Evolutionary conservation across 2,113 vertebrate species (phyloP).

Genomic region (Eidolon helvum): DNA sequence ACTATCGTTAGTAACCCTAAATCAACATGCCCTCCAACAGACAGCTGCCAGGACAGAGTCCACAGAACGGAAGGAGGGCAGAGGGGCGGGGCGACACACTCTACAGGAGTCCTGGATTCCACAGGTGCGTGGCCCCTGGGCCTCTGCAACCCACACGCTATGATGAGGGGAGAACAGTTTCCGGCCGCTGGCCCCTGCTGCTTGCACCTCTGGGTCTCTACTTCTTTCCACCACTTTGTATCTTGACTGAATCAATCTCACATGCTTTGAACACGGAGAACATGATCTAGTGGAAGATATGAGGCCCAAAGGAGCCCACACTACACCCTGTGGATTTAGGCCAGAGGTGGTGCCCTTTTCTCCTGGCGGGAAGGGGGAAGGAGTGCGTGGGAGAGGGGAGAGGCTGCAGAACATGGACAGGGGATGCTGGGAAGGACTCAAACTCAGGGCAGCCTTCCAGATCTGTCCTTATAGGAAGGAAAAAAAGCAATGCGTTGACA

Average conservation of each 20-base stretch:
- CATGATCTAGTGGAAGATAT: background rate
- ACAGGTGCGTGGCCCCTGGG: background rate
- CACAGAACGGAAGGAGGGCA: no score
- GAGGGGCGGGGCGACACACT: background rate
- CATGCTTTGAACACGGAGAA: background rate
- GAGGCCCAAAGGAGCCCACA: background rate
- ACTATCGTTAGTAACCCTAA: background rate
- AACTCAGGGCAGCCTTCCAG: background rate
- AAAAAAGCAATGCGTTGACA: fast-evolving
- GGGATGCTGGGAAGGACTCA: background rate
- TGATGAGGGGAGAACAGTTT: fast-evolving
- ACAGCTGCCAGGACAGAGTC: fast-evolving
- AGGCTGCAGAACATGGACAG: background rate
- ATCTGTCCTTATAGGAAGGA: background rate
- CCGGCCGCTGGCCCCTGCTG: background rate
- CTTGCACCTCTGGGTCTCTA: background rate
- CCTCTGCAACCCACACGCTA: fast-evolving
- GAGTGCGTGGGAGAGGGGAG: background rate
- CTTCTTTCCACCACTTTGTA: background rate
- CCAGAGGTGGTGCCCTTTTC: background rate
- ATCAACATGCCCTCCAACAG: background rate
- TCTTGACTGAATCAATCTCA: background rate
- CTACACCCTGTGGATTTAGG: background rate
- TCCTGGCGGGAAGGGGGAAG: background rate
- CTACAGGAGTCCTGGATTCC: background rate